phyloP scores from a whole-genome alignment of 2,797 vertebrate genomes.

The Luscinia luscinia region DNA sequence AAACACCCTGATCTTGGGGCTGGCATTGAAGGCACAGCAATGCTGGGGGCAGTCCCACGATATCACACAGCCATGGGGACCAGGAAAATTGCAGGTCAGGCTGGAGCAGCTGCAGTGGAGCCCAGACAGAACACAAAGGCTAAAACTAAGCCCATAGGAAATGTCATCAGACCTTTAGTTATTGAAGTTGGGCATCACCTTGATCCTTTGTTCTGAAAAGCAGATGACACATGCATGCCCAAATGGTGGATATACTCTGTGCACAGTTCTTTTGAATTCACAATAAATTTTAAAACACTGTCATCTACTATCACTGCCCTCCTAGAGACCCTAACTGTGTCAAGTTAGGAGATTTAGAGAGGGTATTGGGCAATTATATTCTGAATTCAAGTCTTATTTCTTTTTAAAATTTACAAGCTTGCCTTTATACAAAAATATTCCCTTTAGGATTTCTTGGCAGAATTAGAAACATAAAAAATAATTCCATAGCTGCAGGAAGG shows the following conservation, averaged over 20 bases:
- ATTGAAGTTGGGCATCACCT: not conserved
- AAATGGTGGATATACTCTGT: not conserved
- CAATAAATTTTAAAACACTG: not conserved
- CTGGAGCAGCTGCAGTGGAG: not conserved
- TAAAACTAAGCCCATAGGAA: not conserved
- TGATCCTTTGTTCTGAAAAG: not conserved
- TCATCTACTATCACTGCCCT: not conserved
- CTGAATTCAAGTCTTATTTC: conserved; percentile 3
- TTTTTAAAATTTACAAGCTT: conserved; percentile 30
- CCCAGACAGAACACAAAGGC: not conserved
- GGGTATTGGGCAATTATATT: not conserved
- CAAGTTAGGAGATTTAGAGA: not conserved
- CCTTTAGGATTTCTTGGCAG: not conserved
- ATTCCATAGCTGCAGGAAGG: not conserved
- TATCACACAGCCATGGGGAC: not conserved
- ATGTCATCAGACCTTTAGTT: not conserved
- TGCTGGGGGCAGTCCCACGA: rapidly evolving
- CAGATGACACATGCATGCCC: rapidly evolving
- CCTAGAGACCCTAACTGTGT: not conserved
- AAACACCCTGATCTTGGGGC: not conserved
- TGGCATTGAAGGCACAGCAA: not conserved
- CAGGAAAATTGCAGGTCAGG: not conserved
- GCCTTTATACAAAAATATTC: not conserved
- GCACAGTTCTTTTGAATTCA: not conserved
- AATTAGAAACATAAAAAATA: not conserved